Evolutionary conservation across 2,888 invertebrate genomes (phyloP).

Genomic region (Lypha dubia): DNA sequence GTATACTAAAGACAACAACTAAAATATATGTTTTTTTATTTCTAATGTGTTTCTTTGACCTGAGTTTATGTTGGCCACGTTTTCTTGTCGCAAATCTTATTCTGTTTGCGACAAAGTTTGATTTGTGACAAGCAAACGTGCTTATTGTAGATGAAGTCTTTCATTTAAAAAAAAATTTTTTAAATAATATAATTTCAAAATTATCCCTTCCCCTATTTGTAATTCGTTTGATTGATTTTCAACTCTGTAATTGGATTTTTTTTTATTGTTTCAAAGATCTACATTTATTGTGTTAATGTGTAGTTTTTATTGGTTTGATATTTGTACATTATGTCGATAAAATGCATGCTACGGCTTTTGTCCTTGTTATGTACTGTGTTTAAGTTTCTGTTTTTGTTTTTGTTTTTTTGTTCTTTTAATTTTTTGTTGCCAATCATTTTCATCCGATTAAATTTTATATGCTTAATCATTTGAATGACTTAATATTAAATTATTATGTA

Average conservation of each 20-base stretch:
- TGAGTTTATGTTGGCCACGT: background rate
- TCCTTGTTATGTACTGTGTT: slow-evolving; percentile 2
- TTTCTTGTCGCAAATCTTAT: background rate
- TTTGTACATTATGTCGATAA: background rate
- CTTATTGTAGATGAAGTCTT: background rate
- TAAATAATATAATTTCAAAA: background rate
- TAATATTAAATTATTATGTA: background rate
- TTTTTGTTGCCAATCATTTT: slow-evolving; percentile 29
- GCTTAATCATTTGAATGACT: background rate
- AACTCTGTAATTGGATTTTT: background rate
- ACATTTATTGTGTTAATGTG: background rate
- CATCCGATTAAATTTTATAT: background rate
- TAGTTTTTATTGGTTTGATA: background rate
- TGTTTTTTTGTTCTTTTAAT: too few relatives aligned
- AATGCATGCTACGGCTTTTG: slow-evolving; percentile 4
- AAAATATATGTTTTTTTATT: slow-evolving; percentile 8
- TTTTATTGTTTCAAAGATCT: slow-evolving; percentile 1
- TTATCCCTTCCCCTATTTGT: background rate
- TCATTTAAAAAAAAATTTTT: background rate
- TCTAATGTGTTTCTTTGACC: background rate
- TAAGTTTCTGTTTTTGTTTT: slow-evolving; percentile 6
- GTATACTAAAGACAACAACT: slow-evolving; percentile 22
- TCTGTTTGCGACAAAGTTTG: background rate
- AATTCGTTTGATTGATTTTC: slow-evolving; percentile 3
- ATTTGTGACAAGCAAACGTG: background rate